These are phyloP conservation scores for Trichopria drosophilae DNA, from an alignment of 2,888 invertebrate genomes.

Conservation along the genomic window DNA sequence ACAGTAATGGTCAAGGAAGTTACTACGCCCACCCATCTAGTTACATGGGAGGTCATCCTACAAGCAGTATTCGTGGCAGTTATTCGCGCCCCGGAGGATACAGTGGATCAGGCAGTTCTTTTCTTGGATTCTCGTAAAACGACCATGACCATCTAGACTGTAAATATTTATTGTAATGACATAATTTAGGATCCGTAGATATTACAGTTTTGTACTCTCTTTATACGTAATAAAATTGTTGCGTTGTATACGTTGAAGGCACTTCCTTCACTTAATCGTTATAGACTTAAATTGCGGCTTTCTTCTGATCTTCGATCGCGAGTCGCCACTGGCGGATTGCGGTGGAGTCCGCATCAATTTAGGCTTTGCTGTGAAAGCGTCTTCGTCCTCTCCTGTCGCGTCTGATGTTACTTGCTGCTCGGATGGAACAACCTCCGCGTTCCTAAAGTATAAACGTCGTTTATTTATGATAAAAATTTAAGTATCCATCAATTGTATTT, in stretches of 20 bases:
- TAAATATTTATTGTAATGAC: conserved; percentile 28
- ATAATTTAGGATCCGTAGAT: conserved; percentile 14
- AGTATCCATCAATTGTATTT: no score
- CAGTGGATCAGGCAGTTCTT: conserved; percentile 21
- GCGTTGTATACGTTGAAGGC: conserved; percentile 16
- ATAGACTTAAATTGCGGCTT: background rate
- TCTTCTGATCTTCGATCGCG: conserved; percentile 8
- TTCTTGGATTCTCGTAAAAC: conserved; percentile 28
- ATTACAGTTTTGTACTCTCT: conserved; percentile 24
- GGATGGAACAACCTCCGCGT: no score
- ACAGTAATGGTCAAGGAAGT: no score
- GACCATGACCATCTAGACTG: background rate
- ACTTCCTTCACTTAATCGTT: conserved; percentile 10
- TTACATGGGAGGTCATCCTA: conserved; percentile 15
- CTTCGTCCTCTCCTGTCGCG: conserved; percentile 36
- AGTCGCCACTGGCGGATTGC: background rate
- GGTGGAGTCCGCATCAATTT: conserved; percentile 50
- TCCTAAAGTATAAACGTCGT: no score
- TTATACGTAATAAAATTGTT: conserved; percentile 26
- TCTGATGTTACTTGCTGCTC: no score
- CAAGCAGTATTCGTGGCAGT: conserved; percentile 14
- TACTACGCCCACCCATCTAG: no score
- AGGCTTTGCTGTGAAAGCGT: conserved; percentile 49
- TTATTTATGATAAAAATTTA: no score
- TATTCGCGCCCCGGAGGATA: conserved; percentile 16